Evolutionary conservation across 2,797 vertebrate species (phyloP), one percentile per base, ranked within the genome.

Genomic region (Cygnus olor): DNA sequence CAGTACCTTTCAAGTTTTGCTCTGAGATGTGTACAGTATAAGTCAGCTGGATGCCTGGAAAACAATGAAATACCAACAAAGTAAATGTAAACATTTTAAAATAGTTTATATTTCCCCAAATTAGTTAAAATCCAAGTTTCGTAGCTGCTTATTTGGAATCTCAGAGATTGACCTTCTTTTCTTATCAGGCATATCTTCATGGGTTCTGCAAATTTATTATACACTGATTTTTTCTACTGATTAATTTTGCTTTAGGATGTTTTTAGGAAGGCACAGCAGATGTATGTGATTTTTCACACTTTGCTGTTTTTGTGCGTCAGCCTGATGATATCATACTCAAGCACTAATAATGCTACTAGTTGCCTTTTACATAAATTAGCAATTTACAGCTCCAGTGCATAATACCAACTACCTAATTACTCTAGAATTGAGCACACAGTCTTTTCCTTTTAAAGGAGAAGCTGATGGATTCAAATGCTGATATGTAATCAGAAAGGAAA

Each of bases 301-400:
- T 85, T 56, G 58, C 85, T 65, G 16, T 92, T 94, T 83, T 90
- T 80, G 58, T 83, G 45, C 3, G 1, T 96, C 88, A 94, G 72
- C 45, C 76, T 95, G 91, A 94, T 95, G 91, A 95, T 96, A 92
- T 94, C 94, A 95, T 95, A 94, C 76, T 89, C 69, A 63, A 92
- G 86, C 79, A 90, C 90, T 95, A 94, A 89, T 92, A 95, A 69
- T 89, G 72, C 49, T 94, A 85, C 71, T 90, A 47, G 64, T 96
- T 2, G 32, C 42, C 73, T 94, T 95, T 94, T 94, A 91, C 93
- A 93, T 94, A 95, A 97, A 97, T 96, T 96, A 97, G 84, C 96
- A 93, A 90, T 94, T 95, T 88, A 89, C 86, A 94, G 79, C 81
- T 92, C 95, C 86, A 85, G 93, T 93, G 90, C 61, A 83, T 81